Evolutionary conservation across 2,888 invertebrate species (phyloP).

Genomic region (Limenitis camilla): DNA sequence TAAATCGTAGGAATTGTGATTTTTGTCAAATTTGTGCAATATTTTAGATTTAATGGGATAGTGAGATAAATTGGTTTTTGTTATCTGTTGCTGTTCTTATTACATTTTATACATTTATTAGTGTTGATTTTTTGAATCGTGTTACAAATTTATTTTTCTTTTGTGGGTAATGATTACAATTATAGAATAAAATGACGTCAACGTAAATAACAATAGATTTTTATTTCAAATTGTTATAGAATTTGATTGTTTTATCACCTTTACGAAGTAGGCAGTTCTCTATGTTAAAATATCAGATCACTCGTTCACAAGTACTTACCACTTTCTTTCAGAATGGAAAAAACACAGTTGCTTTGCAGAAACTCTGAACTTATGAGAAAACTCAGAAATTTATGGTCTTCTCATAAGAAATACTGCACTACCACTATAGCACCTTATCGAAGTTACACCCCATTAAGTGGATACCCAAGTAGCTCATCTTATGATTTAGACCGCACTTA

Average conservation of each 20-base stretch:
- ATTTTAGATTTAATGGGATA: not conserved
- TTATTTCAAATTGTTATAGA: not conserved
- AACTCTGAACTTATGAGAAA: slow-evolving; percentile 77
- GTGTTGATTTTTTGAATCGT: not conserved
- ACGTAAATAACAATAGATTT: slow-evolving; percentile 11
- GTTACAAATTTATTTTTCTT: not conserved
- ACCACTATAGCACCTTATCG: slow-evolving; percentile 51
- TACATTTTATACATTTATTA: not conserved
- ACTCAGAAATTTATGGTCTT: slow-evolving; percentile 75
- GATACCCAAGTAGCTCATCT: slow-evolving; percentile 64
- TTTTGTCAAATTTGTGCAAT: slow-evolving; percentile 2
- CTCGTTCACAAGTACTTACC: slow-evolving; percentile 25
- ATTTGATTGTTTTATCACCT: not conserved
- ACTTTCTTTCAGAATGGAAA: slow-evolving; percentile 75
- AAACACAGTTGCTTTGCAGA: slow-evolving; percentile 74
- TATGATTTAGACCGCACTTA: slow-evolving; percentile 66
- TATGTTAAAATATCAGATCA: slow-evolving; percentile 8
- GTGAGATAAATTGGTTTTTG: not conserved
- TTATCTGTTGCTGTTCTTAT: not conserved
- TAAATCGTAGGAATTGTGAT: not conserved
- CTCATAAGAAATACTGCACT: slow-evolving; percentile 75
- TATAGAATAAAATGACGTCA: slow-evolving; percentile 44
- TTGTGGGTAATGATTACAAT: slow-evolving; percentile 33
- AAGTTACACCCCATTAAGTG: slow-evolving; percentile 60
- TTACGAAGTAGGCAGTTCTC: not conserved